A percentile compares a stretch with the other conserved stretches of the same genome.
Conservation (phyloP, 2,888 invertebrate species). For the Ormyrus thymus region DNA sequence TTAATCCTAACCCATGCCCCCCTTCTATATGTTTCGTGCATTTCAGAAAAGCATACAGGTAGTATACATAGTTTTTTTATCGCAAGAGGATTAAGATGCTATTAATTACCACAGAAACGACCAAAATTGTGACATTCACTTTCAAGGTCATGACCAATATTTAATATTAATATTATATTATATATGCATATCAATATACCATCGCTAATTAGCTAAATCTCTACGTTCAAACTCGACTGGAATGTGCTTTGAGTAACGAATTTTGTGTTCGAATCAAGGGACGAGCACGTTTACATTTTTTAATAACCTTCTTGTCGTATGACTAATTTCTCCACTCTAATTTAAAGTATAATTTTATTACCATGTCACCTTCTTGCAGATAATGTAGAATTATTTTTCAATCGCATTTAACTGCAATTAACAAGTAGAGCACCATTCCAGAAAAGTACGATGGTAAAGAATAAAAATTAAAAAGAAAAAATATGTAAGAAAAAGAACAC, state of each 20-base stretch:
- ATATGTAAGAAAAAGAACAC: constrained; percentile 52
- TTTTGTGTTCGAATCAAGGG: constrained; percentile 47
- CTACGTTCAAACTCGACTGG: constrained; percentile 72
- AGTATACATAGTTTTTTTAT: constrained; percentile 71
- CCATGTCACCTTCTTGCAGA: constrained; percentile 25
- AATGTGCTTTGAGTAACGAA: constrained; percentile 67
- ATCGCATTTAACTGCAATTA: constrained; percentile 41
- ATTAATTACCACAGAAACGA: constrained; percentile 67
- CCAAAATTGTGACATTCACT: constrained; percentile 66
- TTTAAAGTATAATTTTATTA: constrained; percentile 38
- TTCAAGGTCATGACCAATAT: constrained; percentile 67
- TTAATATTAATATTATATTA: constrained; percentile 63
- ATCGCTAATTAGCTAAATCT: constrained; percentile 68
- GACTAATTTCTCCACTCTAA: constrained; percentile 38
- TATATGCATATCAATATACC: constrained; percentile 68
- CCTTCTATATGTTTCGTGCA: constrained; percentile 93
- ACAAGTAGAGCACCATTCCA: constrained; percentile 65
- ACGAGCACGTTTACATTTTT: constrained; percentile 40
- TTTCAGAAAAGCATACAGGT: constrained; percentile 90
- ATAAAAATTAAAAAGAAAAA: constrained; percentile 60
- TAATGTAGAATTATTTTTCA: constrained; percentile 41
- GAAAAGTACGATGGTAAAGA: constrained; percentile 64
- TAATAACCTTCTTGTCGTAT: constrained; percentile 14
- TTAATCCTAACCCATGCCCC: constrained; percentile 75
- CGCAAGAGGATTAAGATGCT: constrained; percentile 67